Evolutionary conservation across 2,113 vertebrate species (phyloP).

Genomic region (Loxodonta africana): DNA sequence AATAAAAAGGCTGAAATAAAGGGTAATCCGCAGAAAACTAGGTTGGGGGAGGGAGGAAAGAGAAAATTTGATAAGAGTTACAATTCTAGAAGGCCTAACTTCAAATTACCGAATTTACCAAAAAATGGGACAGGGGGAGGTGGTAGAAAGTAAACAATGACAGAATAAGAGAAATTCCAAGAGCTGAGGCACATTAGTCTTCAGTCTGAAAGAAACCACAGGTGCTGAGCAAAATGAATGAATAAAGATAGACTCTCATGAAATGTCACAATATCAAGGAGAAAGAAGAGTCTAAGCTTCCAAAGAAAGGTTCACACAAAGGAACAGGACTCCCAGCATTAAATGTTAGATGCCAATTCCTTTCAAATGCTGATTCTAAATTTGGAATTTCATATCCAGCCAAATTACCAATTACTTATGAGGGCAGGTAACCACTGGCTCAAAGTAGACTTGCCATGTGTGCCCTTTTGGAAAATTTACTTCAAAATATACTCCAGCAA

Average conservation of each 20-base stretch:
- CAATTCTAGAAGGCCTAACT: not conserved
- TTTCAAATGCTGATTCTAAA: conserved; percentile 41
- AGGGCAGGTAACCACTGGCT: not conserved
- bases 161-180: not conserved
- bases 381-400: conserved; percentile 5
- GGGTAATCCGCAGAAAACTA: not conserved
- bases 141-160: not conserved
- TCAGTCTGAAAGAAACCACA: not conserved
- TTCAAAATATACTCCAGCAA: conserved; percentile 35
- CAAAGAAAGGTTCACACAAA: not conserved
- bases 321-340: not conserved
- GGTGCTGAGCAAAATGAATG: not conserved
- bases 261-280: not conserved
- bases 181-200: not conserved
- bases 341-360: not conserved
- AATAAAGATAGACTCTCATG: not conserved
- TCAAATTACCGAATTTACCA: not conserved
- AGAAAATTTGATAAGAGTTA: not conserved
- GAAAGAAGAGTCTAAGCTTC: not conserved
- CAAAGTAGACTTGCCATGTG: not conserved
- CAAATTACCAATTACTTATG: conserved; percentile 20
- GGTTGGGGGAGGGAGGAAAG: fast-evolving
- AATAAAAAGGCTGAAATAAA: not conserved
- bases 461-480: not conserved
- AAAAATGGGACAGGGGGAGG: not conserved